Base-by-base conservation (phyloP, 2,888 invertebrate genomes). In the Idaea aversata region DNA sequence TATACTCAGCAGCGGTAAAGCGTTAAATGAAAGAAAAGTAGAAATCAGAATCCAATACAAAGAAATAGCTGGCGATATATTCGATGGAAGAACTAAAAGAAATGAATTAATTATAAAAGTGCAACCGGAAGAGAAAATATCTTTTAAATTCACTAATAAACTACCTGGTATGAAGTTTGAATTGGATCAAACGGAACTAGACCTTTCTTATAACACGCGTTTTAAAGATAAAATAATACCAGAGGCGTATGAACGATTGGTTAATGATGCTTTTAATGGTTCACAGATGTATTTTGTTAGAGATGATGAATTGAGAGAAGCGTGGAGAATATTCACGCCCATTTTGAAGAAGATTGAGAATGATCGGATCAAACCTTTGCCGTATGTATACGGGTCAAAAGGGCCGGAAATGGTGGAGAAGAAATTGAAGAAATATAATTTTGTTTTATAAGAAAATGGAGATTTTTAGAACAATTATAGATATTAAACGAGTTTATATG, bases 271-370 rank as follows among this genome's bases (percentile, higher is more conserved):
- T 0, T 99, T 99, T 86, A 97, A 97, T 84, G 99, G 99, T 38
- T 98, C 98, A 10, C 99, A 99, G 93, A 99, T 99, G 97, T 98
- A 99, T 91, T 99, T 99, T 92, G 99, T 99, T 0, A 95, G 99
- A 62, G 97, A 97, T 70, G 99, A 99, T 90, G 99, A 99, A 84
- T 91, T 99, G 66, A 96, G 96, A 61, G 98, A 99, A 86, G 99
- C 99, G 4, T 99, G 99, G 99, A 95, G 99, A 77, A 99, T 99
- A 78, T 99, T 99, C 83, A 99, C 99, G 0, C 97, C 97, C 0
- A 91, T 99, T 59, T 93, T 99, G 59, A 97, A 99, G 83, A 87
- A 95, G 80, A 96, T 99, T 70, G 99, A 99, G 83, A 88, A 90
- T 0, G 94, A 96, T 67, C 95, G 94, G 75, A 90, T 96, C 0